Evolutionary conservation across 2,113 vertebrate genomes (phyloP), one percentile per base, ranked within the genome.

Genomic region (Zosterops borbonicus): DNA sequence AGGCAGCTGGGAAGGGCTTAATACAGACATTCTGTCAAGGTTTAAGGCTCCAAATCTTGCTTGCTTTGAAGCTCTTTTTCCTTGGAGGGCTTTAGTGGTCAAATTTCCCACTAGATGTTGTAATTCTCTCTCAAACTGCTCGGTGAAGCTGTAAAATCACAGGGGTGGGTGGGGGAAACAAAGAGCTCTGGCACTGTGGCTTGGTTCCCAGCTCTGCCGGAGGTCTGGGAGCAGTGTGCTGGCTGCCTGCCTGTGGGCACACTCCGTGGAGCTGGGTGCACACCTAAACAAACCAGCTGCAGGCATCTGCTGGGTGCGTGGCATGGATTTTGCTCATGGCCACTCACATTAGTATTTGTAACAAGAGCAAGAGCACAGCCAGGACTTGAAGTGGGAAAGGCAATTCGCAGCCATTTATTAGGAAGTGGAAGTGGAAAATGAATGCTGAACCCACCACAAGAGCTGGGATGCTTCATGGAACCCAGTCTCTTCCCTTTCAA

Each of bases 11-110:
- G 59, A 95, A 97, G 60, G 87, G 87, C 90, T 96, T 95, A 97
- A 91, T 91, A 90, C 93, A 92, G 95, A 90, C 53, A 93, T 96
- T 94, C 90, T 94, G 90, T 95, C 95, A 96, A 96, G 95, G 95
- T 96, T 95, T 96, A 95, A 94, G 90, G 88, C 94, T 96, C 95
- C 94, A 92, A 94, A 93, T 95, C 95, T 91, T 50, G 53, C 95
- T 89, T 92, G 83, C 74, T 93, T 92, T 37, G 55, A 97, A 97
- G 87, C 92, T 92, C 94, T 96, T 96, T 96, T 67, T 96, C 94
- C 92, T 97, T 91, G 93, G 96, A 95, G 92, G 87, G 91, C 84
- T 97, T 94, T 97, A 96, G 94, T 93, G 87, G 95, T 97, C 90
- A 91, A 83, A 94, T 95, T 96, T 96, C 89, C 74, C 93, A 94